A percentile compares a stretch with the other conserved stretches of the same genome.
Evolutionary conservation across 2,113 vertebrate genomes (phyloP).

Genomic region (Grus americana): DNA sequence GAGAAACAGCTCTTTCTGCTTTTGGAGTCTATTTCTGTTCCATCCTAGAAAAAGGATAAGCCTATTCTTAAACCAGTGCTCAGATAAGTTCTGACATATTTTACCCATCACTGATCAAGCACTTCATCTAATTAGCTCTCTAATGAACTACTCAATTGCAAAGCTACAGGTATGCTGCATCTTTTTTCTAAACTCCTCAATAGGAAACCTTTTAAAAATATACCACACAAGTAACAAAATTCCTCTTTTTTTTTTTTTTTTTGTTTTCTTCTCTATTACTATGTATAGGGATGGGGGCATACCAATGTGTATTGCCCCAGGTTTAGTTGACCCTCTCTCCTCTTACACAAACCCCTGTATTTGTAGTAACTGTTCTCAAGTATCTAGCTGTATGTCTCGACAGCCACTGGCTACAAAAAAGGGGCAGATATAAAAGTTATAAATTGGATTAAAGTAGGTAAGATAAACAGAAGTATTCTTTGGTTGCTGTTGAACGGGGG

Average conservation of each 20-base stretch:
- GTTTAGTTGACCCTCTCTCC: background rate
- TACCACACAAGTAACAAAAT: background rate
- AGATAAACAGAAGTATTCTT: background rate
- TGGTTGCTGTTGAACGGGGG: background rate
- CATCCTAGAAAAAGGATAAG: background rate
- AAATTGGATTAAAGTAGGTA: background rate
- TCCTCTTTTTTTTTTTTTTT: background rate
- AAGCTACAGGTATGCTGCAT: background rate
- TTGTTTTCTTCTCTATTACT: background rate
- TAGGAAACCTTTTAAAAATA: background rate
- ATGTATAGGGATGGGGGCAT: background rate
- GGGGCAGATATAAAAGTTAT: background rate
- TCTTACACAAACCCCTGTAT: background rate
- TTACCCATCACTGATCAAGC: slow-evolving; percentile 57
- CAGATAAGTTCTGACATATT: slow-evolving; percentile 51
- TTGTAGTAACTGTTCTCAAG: background rate
- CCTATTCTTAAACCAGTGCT: slow-evolving; percentile 32
- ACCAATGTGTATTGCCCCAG: background rate
- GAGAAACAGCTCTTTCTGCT: background rate
- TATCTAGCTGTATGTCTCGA: background rate
- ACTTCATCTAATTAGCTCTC: slow-evolving; percentile 57
- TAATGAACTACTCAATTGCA: slow-evolving; percentile 48
- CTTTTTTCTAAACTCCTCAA: background rate
- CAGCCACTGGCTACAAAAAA: background rate
- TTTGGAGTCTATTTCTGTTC: slow-evolving; percentile 25